Evolutionary conservation across 2,888 invertebrate species (phyloP), one percentile per base, ranked within the genome.

Genomic region (Agelastica alni): DNA sequence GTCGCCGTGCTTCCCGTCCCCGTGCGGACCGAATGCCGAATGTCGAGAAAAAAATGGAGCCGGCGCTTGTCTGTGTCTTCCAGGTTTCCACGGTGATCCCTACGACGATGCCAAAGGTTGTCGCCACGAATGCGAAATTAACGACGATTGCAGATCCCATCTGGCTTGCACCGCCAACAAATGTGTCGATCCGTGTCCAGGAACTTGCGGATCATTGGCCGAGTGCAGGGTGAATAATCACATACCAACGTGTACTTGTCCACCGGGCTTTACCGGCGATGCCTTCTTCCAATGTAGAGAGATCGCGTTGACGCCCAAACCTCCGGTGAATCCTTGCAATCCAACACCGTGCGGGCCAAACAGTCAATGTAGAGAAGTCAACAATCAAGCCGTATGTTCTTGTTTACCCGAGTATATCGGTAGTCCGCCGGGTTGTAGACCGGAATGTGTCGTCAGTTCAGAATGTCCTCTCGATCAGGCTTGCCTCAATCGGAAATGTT

Each of bases 341-440:
- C 91, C 91, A 47, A 86, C 90, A 16, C 93, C 93, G 0, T 94
- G 93, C 73, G 94, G 93, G 43, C 90, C 91, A 1, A 91, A 92
- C 73, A 91, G 91, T 71, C 88, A 91, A 71, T 93, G 93, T 60
- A 83, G 91, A 67, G 85, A 86, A 66, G 84, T 88, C 4, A 89
- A 91, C 67, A 80, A 82, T 65, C 90, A 90, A 78, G 91, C 91
- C 0, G 91, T 91, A 0, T 94, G 93, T 73, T 90, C 91, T 1
- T 94, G 93, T 68, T 80, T 88, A 61, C 87, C 88, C 1, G 87
- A 86, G 64, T 91, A 88, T 67, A 81, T 87, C 42, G 91, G 91
- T 49, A 85, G 85, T 56, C 92, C 92, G 44, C 91, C 91, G 1
- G 83, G 82, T 46, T 93, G 94, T 70, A 80, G 91, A 58, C 93